These are phyloP conservation scores for Odontesthes bonariensis DNA, from an alignment of 2,113 vertebrate species.

Conservation along the genomic window DNA sequence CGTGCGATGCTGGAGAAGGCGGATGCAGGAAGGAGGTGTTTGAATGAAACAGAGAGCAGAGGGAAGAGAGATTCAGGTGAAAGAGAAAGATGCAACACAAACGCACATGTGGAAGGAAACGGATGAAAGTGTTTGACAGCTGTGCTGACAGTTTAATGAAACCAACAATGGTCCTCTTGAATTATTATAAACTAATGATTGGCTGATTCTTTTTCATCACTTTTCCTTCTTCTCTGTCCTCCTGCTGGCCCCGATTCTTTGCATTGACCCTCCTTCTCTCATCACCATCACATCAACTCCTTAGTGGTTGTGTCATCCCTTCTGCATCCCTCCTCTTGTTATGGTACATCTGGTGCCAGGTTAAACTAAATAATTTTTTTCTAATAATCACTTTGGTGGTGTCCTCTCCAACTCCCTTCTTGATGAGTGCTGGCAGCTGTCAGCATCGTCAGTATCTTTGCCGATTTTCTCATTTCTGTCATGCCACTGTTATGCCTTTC, in stretches of 20 bases:
- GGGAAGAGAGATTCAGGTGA: background rate
- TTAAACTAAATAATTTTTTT: too few relatives aligned
- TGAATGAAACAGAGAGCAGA: conserved; percentile 19
- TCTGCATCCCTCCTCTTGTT: background rate
- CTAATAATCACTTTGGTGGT: too few relatives aligned
- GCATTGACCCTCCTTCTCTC: background rate
- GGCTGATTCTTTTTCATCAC: background rate
- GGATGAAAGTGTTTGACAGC: conserved; percentile 15
- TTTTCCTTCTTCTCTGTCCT: background rate
- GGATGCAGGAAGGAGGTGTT: background rate
- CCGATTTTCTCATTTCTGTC: conserved; percentile 45
- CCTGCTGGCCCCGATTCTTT: too few relatives aligned
- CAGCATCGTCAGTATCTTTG: conserved; percentile 28
- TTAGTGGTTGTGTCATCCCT: background rate
- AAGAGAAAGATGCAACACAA: conserved; percentile 13
- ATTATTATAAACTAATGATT: too few relatives aligned
- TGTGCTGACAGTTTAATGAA: conserved; percentile 23
- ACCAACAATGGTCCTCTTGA: background rate
- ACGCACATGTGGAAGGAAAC: background rate
- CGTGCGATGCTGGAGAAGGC: conserved; percentile 24
- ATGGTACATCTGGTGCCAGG: conserved; percentile 2
- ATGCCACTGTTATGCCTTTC: conserved; percentile 32
- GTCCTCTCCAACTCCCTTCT: background rate
- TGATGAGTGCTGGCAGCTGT: conserved; percentile 43
- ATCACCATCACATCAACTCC: background rate